Base-by-base conservation (phyloP, 1,140 invertebrate species). In the Adoxophyes honmai region DNA sequence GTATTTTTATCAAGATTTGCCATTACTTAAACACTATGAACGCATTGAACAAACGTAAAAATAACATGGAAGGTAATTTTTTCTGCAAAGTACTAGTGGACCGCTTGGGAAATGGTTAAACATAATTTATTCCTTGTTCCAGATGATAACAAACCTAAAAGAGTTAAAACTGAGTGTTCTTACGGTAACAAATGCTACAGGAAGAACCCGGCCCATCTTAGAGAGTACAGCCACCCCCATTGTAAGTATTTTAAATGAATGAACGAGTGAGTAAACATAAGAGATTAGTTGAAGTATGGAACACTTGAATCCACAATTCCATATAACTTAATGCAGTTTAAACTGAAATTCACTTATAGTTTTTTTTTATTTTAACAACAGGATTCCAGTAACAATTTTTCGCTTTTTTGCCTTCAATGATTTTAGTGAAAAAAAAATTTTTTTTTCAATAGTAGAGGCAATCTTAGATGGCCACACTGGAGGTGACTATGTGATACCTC, bases 161-260 rank as follows among this genome's bases (percentile, higher is more conserved):
- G 78, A 61, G 52, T 75, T 7, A 90, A 87, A 66, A 88, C 78
- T 65, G 83, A 86, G 52, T 96, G 95, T 81, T 92, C 90, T 48
- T 95, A 94, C 75, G 93, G 91, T 1, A 90, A 91, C 18, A 91
- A 92, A 62, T 98, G 96, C 73, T 97, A 96, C 69, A 89, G 96
- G 62, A 91, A 93, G 66, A 97, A 96, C 91, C 93, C 94, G 4
- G 91, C 93, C 65, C 96, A 98, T 88, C 94, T 97, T 52, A 90
- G 90, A 39, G 93, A 97, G 78, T 96, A 92, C 86, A 91, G 91
- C 51, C 96, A 97, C 91, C 91, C 93, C 4, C 94, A 95, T 73
- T 91, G 94, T 95, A 90, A 86, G 86, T 89, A 57, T 34, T 37
- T n/a, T n/a, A n/a, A n/a, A n/a, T n/a, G n/a, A n/a, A n/a, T n/a